Evolutionary conservation across 1,140 invertebrate species (phyloP).

Genomic region (Bombus cullumanus): DNA sequence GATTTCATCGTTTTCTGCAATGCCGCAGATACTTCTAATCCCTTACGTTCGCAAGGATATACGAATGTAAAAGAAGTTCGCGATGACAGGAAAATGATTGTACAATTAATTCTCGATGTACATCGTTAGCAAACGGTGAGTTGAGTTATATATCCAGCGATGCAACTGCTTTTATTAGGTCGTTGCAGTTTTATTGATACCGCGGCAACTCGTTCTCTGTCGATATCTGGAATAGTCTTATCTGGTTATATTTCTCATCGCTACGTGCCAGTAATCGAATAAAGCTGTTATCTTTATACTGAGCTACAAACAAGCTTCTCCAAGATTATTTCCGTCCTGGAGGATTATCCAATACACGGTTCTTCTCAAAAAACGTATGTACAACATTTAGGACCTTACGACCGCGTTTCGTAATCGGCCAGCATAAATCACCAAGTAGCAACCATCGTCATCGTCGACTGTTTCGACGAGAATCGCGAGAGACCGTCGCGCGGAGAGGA

Average conservation of each 20-base stretch:
- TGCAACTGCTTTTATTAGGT: background rate
- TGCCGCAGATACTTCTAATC: background rate
- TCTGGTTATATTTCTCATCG: background rate
- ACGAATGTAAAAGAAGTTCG: background rate
- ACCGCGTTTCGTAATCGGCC: conserved; percentile 44
- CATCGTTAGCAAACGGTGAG: background rate
- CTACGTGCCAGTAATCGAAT: background rate
- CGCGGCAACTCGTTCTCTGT: too few species aligned
- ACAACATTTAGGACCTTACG: background rate
- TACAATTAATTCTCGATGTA: background rate
- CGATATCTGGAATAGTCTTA: background rate
- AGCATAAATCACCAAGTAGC: conserved; percentile 49
- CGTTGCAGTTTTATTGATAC: conserved; percentile 8
- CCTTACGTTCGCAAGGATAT: background rate
- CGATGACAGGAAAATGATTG: background rate
- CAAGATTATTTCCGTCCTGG: background rate
- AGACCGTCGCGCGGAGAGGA: conserved; percentile 29
- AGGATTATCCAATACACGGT: background rate
- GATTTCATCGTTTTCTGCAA: background rate
- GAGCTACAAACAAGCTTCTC: background rate
- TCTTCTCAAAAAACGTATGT: background rate
- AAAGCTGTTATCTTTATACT: background rate
- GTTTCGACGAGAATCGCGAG: conserved; percentile 42
- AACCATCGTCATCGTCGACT: conserved; percentile 6
- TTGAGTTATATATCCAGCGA: background rate